A percentile compares a stretch with the other conserved stretches of the same genome.
Conservation (phyloP, 2,797 vertebrate genomes). For the Crenuchus spilurus region DNA sequence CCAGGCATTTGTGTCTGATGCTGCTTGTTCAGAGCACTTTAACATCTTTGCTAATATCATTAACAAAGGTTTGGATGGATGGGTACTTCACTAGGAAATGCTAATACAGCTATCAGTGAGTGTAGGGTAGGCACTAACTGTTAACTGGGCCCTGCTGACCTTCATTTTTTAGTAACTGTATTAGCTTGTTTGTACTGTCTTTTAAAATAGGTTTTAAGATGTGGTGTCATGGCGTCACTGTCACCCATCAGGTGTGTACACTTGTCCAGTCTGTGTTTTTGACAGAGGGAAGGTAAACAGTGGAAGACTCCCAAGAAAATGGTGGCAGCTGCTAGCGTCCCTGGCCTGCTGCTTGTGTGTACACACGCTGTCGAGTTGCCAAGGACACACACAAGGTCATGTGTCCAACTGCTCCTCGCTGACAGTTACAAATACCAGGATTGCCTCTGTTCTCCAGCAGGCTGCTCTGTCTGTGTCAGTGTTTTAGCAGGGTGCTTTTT, state of each 20-base stretch:
- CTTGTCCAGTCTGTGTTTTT: slow-evolving; percentile 33
- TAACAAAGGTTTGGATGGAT: slow-evolving; percentile 21
- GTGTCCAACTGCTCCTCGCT: slow-evolving; percentile 57
- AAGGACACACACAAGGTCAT: slow-evolving; percentile 61
- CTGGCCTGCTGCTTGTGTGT: slow-evolving; percentile 51
- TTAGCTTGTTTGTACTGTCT: too few relatives aligned
- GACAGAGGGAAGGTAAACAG: slow-evolving; percentile 37
- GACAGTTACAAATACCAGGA: slow-evolving; percentile 62
- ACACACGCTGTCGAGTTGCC: slow-evolving; percentile 54
- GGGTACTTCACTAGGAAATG: neutral
- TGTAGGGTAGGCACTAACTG: neutral
- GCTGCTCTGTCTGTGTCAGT: slow-evolving; percentile 48
- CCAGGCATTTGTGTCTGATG: slow-evolving; percentile 28
- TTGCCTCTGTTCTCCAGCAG: slow-evolving; percentile 46
- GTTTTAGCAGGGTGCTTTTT: slow-evolving; percentile 33
- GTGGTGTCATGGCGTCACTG: too few relatives aligned
- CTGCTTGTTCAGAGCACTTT: slow-evolving; percentile 21
- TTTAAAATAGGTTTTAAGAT: too few relatives aligned
- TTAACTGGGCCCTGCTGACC: neutral
- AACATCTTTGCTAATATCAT: slow-evolving; percentile 23
- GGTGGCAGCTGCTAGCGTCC: slow-evolving; percentile 52
- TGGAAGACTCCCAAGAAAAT: slow-evolving; percentile 41
- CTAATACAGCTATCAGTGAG: neutral
- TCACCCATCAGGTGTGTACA: slow-evolving; percentile 15
- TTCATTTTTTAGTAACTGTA: neutral